Evolutionary conservation across 2,113 vertebrate species (phyloP).

Genomic region (Psilopsiagon aymara): DNA sequence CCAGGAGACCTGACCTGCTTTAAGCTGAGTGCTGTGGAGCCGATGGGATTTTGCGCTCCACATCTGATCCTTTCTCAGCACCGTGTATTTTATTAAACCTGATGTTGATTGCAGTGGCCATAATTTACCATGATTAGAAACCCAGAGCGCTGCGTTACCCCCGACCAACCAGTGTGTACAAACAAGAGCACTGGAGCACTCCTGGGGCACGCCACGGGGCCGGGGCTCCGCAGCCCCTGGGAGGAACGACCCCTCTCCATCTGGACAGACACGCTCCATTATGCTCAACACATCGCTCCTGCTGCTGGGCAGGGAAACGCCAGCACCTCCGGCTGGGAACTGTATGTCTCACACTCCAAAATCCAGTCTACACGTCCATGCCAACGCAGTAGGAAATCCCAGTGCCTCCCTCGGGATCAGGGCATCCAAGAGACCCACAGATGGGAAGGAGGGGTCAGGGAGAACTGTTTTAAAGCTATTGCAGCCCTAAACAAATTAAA

Average conservation of each 20-base stretch:
- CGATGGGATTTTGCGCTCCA: background rate
- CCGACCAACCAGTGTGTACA: background rate
- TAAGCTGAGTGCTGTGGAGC: background rate
- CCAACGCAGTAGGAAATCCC: background rate
- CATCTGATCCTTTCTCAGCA: slow-evolving; percentile 6
- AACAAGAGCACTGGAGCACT: slow-evolving; percentile 18
- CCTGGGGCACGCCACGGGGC: rapidly evolving
- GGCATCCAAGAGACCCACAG: slow-evolving; percentile 12
- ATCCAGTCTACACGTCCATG: background rate
- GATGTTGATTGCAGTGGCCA: slow-evolving; percentile 43
- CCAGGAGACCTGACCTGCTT: slow-evolving; percentile 8
- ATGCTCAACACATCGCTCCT: background rate
- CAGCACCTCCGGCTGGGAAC: background rate
- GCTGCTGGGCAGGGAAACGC: background rate
- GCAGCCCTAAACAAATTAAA: slow-evolving; percentile 68
- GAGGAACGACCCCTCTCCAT: background rate
- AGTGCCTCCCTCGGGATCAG: background rate
- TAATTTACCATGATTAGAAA: slow-evolving; percentile 53
- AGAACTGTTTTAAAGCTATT: slow-evolving; percentile 28
- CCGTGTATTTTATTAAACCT: background rate
- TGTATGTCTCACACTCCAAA: background rate
- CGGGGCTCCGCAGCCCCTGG: background rate
- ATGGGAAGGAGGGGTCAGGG: slow-evolving; percentile 40
- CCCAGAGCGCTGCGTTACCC: background rate
- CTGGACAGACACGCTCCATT: background rate